These are phyloP conservation scores for Tinamus guttatus DNA, from an alignment of 2,113 vertebrate genomes.

Conservation along the genomic window DNA sequence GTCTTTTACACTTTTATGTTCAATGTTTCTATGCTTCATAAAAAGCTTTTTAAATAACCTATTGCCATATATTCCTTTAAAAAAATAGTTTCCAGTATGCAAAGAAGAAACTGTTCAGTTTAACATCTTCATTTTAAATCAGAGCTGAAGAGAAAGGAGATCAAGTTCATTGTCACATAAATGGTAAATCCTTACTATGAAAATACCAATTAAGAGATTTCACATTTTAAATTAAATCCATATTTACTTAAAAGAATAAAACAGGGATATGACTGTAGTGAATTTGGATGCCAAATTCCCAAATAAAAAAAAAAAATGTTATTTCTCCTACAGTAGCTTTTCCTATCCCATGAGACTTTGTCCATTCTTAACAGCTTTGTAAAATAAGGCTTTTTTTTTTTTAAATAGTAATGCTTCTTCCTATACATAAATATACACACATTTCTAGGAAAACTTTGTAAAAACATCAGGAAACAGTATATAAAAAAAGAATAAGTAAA, in stretches of 20 bases:
- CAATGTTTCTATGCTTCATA: background rate
- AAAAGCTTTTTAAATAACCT: background rate
- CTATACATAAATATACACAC: background rate
- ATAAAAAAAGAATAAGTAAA: background rate
- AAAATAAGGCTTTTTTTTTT: background rate
- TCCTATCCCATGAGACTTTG: background rate
- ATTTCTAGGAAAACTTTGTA: background rate
- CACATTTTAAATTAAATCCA: background rate
- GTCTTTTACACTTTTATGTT: background rate
- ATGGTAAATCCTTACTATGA: background rate
- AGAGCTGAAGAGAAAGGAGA: background rate
- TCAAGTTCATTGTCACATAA: background rate
- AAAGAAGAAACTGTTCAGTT: background rate
- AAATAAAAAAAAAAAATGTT: background rate
- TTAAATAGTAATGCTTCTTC: background rate
- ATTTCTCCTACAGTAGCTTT: background rate
- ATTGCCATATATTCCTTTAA: background rate
- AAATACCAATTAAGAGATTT: conserved; percentile 6
- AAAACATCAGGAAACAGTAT: background rate
- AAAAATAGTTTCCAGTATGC: too few relatives aligned
- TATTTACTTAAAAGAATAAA: background rate
- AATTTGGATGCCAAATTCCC: background rate
- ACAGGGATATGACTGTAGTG: background rate
- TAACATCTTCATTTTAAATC: background rate
- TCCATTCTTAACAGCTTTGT: background rate